Base-by-base conservation (phyloP, 64 coral and sea anemone species). In the Porites lutea region DNA sequence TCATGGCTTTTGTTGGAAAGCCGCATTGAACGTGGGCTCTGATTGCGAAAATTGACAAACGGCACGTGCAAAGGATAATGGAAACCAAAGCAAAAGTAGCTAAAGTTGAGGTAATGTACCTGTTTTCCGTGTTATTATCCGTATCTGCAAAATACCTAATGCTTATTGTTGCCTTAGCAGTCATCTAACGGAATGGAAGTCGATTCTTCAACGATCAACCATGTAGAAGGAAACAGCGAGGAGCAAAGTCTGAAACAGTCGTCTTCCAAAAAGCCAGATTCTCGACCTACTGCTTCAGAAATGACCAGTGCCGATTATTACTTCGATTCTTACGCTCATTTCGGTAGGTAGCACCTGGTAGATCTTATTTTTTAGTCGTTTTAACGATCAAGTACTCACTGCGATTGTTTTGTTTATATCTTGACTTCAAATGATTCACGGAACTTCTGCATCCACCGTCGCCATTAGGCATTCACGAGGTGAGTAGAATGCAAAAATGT, bases 231-330 rank as follows among this genome's bases (percentile, higher is more conserved):
- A 77, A 61, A 65, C 13, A 65, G 66, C 65, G 48, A 82, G 55
- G 75, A 79, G 5, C 50, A 90, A 58, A 82, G 86, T 77, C 59
- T 75, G 23, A 37, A 87, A 86, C 51, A 77, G 58, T 37, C 70
- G 74, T 61, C 63, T 73, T 50, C 75, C 46, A 59, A 48, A 74
- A 66, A 63, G 47, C 60, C 20, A 6, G 86, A 74, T 44, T 74
- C 51, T 43, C 48, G 65, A 12, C 87, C 87, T 45, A 57, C 22
- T 37, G 95, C 95, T 21, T 65, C 95, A 7, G 95, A 99, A 78
- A 99, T 99, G 97, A 99, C 97, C 6, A 99, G 97, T n/a, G 97
- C 97, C 52, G 97, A 99, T 86, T 99, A 99, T 65, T 99, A 99
- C 65, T 99, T 99, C 57, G 97, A 99, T 77, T 99, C 97, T 51